phyloP scores from a whole-genome alignment of 2,797 vertebrate genomes.

The Acanthurus lineatus region DNA sequence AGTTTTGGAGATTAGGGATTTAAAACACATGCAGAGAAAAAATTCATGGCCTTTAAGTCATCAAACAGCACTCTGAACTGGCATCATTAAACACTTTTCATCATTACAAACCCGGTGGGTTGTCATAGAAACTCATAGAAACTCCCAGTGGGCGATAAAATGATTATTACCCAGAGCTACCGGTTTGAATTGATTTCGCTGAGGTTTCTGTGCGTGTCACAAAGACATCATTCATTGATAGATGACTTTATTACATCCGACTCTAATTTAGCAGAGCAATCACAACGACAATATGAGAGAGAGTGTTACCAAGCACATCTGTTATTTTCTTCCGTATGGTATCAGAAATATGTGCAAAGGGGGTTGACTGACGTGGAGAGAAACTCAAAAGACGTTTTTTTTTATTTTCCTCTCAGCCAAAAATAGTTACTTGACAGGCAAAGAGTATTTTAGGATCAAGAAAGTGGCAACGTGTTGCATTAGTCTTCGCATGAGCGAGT shows the following conservation, averaged over 20 bases:
- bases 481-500: too few relatives aligned
- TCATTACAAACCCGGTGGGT: constrained; percentile 7
- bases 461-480: too few relatives aligned
- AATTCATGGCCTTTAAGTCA: constrained; percentile 1
- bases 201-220: not conserved
- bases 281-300: not conserved
- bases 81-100: not conserved
- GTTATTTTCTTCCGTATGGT: not conserved
- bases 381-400: not conserved
- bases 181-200: not conserved
- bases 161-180: not conserved
- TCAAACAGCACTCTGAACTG: not conserved
- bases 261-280: constrained; percentile 6
- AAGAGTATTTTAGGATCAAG: constrained; percentile 2
- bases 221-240: constrained; percentile 6
- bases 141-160: not conserved
- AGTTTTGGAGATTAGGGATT: not conserved
- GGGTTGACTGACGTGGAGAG: not conserved
- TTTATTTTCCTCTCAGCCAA: not conserved
- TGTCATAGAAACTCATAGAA: constrained; percentile 41
- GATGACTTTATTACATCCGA: constrained; percentile 1
- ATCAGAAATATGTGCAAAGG: not conserved
- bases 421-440: constrained; percentile 7
- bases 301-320: not conserved
- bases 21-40: not conserved